These are phyloP conservation scores for Hemibates koningsi DNA, from an alignment of 2,113 vertebrate species.

Conservation along the genomic window DNA sequence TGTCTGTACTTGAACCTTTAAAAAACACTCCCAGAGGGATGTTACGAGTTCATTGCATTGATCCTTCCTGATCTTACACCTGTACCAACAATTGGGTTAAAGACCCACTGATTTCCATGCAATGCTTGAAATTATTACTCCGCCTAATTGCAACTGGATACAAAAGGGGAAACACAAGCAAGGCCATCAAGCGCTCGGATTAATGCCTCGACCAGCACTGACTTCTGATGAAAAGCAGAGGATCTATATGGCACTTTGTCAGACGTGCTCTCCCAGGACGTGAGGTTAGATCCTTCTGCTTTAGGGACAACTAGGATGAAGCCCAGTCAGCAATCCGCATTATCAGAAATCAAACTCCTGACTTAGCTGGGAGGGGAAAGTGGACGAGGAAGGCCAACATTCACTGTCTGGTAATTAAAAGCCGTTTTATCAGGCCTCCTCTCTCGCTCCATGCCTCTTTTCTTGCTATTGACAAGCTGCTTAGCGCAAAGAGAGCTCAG, in stretches of 20 bases:
- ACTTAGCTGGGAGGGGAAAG: constrained; percentile 67
- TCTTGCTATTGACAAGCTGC: constrained; percentile 76
- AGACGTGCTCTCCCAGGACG: constrained; percentile 78
- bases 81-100: constrained; percentile 75
- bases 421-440: constrained; percentile 80
- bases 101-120: constrained; percentile 89
- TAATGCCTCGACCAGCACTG: constrained; percentile 83
- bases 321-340: constrained; percentile 91
- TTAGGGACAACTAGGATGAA: constrained; percentile 71
- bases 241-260: constrained; percentile 93
- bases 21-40: background rate
- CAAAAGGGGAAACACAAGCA: constrained; percentile 63
- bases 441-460: constrained; percentile 63
- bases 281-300: constrained; percentile 64
- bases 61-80: constrained; percentile 56
- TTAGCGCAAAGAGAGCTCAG: constrained; percentile 76
- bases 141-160: constrained; percentile 85
- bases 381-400: constrained; percentile 72
- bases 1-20: background rate
- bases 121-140: constrained; percentile 89
- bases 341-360: constrained; percentile 93
- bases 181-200: constrained; percentile 75
- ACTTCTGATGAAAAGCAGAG: constrained; percentile 68
- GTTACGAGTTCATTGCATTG: constrained; percentile 50
- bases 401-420: constrained; percentile 95